phyloP scores from a whole-genome alignment of 1,140 invertebrate species.

The Arion vulgaris region DNA sequence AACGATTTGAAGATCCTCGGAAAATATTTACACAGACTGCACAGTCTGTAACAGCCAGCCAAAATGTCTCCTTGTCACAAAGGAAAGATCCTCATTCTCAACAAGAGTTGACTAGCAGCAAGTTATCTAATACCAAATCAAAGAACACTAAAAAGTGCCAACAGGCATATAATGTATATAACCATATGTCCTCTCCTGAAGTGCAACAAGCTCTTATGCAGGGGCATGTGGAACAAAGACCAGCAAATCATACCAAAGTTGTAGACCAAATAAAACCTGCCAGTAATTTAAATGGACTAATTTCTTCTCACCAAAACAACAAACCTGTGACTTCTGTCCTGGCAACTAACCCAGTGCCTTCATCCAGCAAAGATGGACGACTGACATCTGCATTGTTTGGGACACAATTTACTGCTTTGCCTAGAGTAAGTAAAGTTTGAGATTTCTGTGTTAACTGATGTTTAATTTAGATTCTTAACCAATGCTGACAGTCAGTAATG shows the following conservation, averaged over 20 bases:
- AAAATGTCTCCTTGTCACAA: neutral
- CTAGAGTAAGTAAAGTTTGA: slow-evolving; percentile 35
- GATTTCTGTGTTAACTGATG: too few relatives aligned
- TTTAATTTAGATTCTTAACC: too few relatives aligned
- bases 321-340: neutral
- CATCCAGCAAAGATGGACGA: slow-evolving; percentile 27
- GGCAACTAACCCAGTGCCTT: neutral
- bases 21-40: slow-evolving; percentile 24
- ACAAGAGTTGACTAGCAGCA: neutral
- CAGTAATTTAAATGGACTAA: slow-evolving; percentile 9
- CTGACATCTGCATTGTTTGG: slow-evolving; percentile 47
- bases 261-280: neutral
- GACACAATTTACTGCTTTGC: slow-evolving; percentile 45
- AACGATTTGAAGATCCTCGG: slow-evolving; percentile 25
- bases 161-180: neutral
- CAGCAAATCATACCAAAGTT: slow-evolving; percentile 1
- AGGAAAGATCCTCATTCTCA: neutral
- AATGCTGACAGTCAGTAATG: too few relatives aligned
- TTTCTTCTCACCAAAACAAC: neutral
- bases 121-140: neutral
- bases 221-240: neutral
- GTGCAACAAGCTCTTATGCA: neutral
- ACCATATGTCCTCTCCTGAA: slow-evolving; percentile 5
- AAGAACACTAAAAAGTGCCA: slow-evolving; percentile 10
- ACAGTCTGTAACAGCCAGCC: slow-evolving; percentile 16